Base-by-base conservation (phyloP, 2,113 vertebrate species). In the Ictidomys tridecemlineatus region DNA sequence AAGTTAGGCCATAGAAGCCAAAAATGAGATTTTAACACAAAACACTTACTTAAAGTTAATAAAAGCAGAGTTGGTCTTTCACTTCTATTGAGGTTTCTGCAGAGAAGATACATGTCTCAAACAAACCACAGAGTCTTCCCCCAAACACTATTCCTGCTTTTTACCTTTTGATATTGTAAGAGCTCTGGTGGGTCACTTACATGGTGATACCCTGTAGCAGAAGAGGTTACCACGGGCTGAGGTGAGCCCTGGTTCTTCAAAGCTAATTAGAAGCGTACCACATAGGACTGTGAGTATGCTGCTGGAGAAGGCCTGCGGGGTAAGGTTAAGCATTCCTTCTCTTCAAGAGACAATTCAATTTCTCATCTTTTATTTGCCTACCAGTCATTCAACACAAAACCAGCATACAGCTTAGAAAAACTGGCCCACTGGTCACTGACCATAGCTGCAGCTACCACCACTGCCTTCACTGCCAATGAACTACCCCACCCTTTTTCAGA, bases 11-110 rank as follows among this genome's bases (percentile, higher is more conserved):
- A 69, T 53, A 91, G 74, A 91, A 95, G 39, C 53, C 85, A 93
- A 94, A 89, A 97, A 77, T 45, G 39, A 93, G 48, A 93, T 79
- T 95, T 93, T 89, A 97, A 96, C 3, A 69, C 67, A 94, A 91
- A 96, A 84, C 28, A 34, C 28, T 24, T 70, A 70, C 93, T 48
- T 65, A 84, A 70, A 82, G 61, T 28, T 82, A 78, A 45, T 51
- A 77, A 85, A 91, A 95, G 83, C 70, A 89, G 82, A 79, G 26
- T 2, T 85, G 42, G 85, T 85, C 78, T 84, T 85, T 97, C 20
- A 67, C 77, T 93, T 93, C 90, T 70, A 73, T n/a, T 39, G 37
- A 69, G 56, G 10, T 28, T 89, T 93, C 79, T 91, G 20, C 13
- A 86, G 80, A 58, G 34, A 95, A 94, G 63, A 80, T 58, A 83